A percentile compares a stretch with the other conserved stretches of the same genome.
phyloP scores from a whole-genome alignment of 2,797 vertebrate genomes.

The Aeoliscus strigatus region DNA sequence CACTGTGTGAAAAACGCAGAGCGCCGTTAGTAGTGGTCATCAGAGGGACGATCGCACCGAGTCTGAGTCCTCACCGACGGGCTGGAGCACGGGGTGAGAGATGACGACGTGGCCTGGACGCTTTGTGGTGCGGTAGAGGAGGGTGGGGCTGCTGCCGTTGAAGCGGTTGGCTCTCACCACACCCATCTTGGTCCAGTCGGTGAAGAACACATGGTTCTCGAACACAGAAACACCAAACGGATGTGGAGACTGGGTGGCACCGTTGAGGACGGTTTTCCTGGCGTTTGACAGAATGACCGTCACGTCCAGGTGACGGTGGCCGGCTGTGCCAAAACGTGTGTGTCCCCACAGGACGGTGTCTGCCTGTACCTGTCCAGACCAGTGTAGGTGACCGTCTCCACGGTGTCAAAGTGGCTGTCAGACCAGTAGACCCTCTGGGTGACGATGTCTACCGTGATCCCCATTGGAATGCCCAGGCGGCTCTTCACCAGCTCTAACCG shows the following conservation, averaged over 20 bases:
- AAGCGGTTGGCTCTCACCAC: slow-evolving; percentile 72
- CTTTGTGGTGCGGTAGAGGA: slow-evolving; percentile 64
- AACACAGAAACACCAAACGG: slow-evolving; percentile 73
- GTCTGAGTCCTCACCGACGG: slow-evolving; percentile 59
- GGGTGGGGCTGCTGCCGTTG: slow-evolving; percentile 59
- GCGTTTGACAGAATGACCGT: neutral
- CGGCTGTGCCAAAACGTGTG: no score
- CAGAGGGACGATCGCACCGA: no score
- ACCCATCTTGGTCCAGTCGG: slow-evolving; percentile 77
- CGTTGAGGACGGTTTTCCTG: slow-evolving; percentile 72
- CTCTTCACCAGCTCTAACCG: slow-evolving; percentile 65
- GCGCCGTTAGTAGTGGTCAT: no score
- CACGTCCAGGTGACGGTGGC: no score
- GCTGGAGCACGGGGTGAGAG: slow-evolving; percentile 64
- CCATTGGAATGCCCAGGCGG: slow-evolving; percentile 65
- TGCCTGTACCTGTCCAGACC: slow-evolving; percentile 70
- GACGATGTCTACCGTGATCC: slow-evolving; percentile 68
- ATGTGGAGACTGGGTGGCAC: slow-evolving; percentile 64
- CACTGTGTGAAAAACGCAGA: slow-evolving; percentile 42
- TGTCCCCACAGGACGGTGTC: neutral
- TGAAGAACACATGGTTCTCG: slow-evolving; percentile 76
- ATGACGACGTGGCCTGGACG: slow-evolving; percentile 66
- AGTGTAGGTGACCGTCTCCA: slow-evolving; percentile 72
- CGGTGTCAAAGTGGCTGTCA: slow-evolving; percentile 75
- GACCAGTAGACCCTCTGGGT: slow-evolving; percentile 74